Percentiles rank a stretch among this genome's conserved stretches.
These are phyloP conservation scores for Tonatia bakeri DNA, from an alignment of 2,113 vertebrate genomes.

Conservation along the genomic window DNA sequence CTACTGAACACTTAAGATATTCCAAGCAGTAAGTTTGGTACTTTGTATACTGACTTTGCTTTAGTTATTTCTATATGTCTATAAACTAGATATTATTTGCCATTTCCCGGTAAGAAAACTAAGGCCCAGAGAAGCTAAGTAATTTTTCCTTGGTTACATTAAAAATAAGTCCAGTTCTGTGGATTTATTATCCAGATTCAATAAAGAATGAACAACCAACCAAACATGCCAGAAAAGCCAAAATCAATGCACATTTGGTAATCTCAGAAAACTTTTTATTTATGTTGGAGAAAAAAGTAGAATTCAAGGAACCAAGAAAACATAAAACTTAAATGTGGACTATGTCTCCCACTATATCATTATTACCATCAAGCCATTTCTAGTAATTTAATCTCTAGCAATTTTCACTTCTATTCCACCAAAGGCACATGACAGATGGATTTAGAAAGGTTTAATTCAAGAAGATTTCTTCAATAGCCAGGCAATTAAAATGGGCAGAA, in stretches of 20 bases:
- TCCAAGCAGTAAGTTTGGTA: background rate
- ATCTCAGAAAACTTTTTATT: background rate
- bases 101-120: background rate
- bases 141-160: background rate
- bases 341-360: background rate
- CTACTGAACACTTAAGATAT: background rate
- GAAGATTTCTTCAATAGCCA: background rate
- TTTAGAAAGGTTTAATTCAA: background rate
- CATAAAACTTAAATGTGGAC: background rate
- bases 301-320: conserved; percentile 3
- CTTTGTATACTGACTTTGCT: background rate
- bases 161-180: background rate
- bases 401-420: background rate
- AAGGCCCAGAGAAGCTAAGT: background rate
- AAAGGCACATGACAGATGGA: background rate
- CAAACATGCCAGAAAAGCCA: background rate
- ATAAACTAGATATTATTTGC: background rate
- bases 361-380: background rate
- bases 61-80: background rate
- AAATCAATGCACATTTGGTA: background rate
- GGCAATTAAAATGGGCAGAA: background rate
- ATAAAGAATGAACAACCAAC: background rate
- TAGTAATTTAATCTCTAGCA: background rate
- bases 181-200: background rate
- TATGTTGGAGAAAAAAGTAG: background rate